Conservation (phyloP, 1,140 invertebrate species). For the Leptinotarsa undecemlineata region DNA sequence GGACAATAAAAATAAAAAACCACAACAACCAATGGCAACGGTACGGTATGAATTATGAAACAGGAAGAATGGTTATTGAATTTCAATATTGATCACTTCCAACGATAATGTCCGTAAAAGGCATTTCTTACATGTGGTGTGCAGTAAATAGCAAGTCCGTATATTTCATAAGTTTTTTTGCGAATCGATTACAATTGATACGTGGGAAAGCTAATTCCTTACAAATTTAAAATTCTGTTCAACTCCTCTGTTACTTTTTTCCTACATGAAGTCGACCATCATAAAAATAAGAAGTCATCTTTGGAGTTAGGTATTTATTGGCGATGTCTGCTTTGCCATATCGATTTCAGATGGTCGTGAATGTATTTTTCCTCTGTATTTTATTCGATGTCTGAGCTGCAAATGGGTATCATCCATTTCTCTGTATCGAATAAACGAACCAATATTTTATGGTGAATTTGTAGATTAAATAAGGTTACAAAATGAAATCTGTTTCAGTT, state of each 20-base stretch:
- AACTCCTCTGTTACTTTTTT: slow-evolving; percentile 32
- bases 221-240: slow-evolving; percentile 42
- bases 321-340: slow-evolving; percentile 31
- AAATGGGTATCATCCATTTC: too few species aligned
- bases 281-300: slow-evolving; percentile 34
- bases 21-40: slow-evolving; percentile 22
- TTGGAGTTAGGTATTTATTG: slow-evolving; percentile 37
- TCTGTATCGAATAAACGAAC: too few species aligned
- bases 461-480: too few species aligned
- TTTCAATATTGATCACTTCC: slow-evolving; percentile 29
- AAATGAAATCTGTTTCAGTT: too few species aligned
- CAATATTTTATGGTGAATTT: too few species aligned
- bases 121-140: slow-evolving; percentile 27
- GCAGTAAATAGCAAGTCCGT: slow-evolving; percentile 15
- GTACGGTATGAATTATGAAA: slow-evolving; percentile 38
- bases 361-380: slow-evolving; percentile 15
- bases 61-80: slow-evolving; percentile 30
- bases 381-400: background rate
- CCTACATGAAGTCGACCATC: slow-evolving; percentile 20
- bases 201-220: slow-evolving; percentile 39
- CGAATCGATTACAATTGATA: slow-evolving; percentile 39
- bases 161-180: slow-evolving; percentile 40
- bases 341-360: slow-evolving; percentile 31
- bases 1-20: slow-evolving; percentile 27
- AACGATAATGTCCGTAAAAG: slow-evolving; percentile 31